A percentile compares a stretch with the other conserved stretches of the same genome.
Evolutionary conservation across 2,888 invertebrate genomes (phyloP).

Genomic region (Fragum whitleyi): DNA sequence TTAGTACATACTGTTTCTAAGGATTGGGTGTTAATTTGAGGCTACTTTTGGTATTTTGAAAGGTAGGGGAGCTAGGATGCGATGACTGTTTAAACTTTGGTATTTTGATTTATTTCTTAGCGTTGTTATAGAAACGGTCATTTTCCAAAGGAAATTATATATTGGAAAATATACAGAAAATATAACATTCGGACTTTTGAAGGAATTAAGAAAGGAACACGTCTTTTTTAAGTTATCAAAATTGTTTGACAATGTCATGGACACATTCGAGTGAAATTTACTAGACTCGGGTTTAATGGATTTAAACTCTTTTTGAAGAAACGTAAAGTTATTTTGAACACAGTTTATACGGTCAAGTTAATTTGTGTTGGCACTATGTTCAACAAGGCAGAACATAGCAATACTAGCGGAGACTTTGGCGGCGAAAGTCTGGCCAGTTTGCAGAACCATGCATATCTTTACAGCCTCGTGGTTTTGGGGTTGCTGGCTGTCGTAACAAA

Average conservation of each 20-base stretch:
- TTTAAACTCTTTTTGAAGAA: too few relatives aligned
- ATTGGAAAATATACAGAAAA: neutral
- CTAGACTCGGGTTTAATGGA: too few relatives aligned
- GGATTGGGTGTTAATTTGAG: neutral
- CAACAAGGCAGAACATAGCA: neutral
- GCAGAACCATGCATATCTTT: neutral
- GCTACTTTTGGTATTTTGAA: neutral
- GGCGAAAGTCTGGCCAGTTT: neutral
- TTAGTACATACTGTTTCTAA: neutral
- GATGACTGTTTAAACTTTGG: neutral
- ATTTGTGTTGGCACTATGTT: neutral
- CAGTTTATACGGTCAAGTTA: too few relatives aligned
- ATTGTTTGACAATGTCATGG: too few relatives aligned
- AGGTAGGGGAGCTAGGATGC: neutral
- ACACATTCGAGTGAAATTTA: too few relatives aligned
- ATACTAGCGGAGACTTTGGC: neutral
- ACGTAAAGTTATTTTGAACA: too few relatives aligned
- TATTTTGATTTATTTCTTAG: neutral
- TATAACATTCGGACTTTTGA: too few relatives aligned
- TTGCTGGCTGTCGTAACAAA: neutral
- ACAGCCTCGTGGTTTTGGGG: neutral
- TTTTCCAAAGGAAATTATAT: neutral
- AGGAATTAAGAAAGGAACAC: neutral
- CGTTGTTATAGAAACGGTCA: neutral
- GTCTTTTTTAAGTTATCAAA: neutral